Conservation (phyloP, 2,888 invertebrate species). For the Rhaphigaster nebulosa region DNA sequence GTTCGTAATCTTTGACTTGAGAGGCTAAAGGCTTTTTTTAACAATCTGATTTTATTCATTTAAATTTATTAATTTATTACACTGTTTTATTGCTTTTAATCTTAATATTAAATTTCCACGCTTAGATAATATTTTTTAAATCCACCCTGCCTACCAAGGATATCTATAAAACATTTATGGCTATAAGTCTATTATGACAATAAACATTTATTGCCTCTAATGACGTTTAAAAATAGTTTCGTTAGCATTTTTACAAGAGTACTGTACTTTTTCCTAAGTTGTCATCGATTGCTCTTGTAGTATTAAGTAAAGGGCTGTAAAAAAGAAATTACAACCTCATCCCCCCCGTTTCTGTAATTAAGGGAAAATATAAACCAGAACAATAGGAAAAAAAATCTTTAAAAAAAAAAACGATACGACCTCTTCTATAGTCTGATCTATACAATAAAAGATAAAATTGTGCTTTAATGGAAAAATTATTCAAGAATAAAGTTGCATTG, state of each 20-base stretch:
- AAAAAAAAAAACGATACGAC: neutral
- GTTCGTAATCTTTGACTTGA: too few relatives aligned
- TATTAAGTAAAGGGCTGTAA: neutral
- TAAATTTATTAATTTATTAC: too few relatives aligned
- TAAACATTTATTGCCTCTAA: neutral
- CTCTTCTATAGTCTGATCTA: neutral
- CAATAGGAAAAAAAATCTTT: neutral
- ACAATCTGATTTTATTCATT: too few relatives aligned
- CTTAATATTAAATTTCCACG: too few relatives aligned
- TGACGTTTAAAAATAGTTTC: neutral
- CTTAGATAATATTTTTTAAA: too few relatives aligned
- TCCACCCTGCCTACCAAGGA: too few relatives aligned
- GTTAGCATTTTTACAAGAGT: neutral
- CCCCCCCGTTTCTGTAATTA: neutral
- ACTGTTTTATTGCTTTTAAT: too few relatives aligned
- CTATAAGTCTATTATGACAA: too few relatives aligned
- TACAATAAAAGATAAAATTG: neutral
- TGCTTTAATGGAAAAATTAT: neutral
- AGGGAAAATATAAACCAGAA: constrained; percentile 6
- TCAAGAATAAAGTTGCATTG: neutral
- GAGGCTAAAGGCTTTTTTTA: too few relatives aligned
- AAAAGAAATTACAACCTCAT: neutral
- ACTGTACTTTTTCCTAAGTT: neutral
- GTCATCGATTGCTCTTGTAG: neutral
- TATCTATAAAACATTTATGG: too few relatives aligned